Evolutionary conservation across 2,797 vertebrate genomes (phyloP), one percentile per base, ranked within the genome.

Genomic region (Sebastes matsubarae): DNA sequence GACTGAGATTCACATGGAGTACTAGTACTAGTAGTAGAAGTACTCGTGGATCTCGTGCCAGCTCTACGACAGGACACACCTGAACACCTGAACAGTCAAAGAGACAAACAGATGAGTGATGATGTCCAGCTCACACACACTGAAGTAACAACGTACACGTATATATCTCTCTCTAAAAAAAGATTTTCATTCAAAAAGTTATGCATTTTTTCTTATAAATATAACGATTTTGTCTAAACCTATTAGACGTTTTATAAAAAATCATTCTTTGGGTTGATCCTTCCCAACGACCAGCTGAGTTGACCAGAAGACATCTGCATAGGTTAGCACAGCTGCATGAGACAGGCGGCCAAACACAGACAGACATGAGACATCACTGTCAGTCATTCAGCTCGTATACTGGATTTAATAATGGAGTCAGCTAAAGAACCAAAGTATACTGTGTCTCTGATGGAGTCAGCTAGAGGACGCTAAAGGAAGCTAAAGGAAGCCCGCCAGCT

Each of bases 181-280:
- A 90, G 81, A 79, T 86, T 90, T 83, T 91, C 89, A 81, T 93
- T 92, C 87, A 94, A 95, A 68, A 95, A 95, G 78, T 59, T 90
- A 86, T 88, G 85, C 77, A 72, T 92, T 87, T 95, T 92, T 93
- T 90, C 89, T 93, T 96, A 96, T 87, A 96, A 96, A 96, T 96
- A 96, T 94, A 94, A 91, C 81, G 32, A 83, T 92, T 92, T 91
- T 66, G 79, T 94, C 87, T 92, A 92, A 94, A 95, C 90, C 87
- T 93, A 79, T 88, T 90, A 13, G 16, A 83, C 74, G 81, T 88
- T 59, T 75, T 78, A 75, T 87, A 92, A 92, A 92, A 95, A 94
- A 92, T 92, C 93, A 92, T 86, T 96, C 95, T 96, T 96, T 96
- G 95, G 95, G 92, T 95, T 95, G 90, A 92, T 94, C 88, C 92